Evolutionary conservation across 2,797 vertebrate species (phyloP).

Genomic region (Esox lucius): DNA sequence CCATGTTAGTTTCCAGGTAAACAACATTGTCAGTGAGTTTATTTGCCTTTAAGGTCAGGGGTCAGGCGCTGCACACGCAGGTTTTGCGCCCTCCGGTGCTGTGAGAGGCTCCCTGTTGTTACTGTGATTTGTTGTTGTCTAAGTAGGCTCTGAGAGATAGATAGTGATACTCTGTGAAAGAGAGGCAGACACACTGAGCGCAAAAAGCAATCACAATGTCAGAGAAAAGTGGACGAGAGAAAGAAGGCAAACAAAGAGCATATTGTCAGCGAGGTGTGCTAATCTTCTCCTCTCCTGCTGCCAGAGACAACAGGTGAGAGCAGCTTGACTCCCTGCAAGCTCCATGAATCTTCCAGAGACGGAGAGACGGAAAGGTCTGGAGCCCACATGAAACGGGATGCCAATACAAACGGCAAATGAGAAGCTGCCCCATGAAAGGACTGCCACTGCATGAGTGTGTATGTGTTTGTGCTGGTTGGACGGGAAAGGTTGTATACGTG

Average conservation of each 20-base stretch:
- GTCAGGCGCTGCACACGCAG: too few relatives aligned
- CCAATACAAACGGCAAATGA: conserved; percentile 70
- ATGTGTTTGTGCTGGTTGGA: conserved; percentile 12
- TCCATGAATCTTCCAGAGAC: conserved; percentile 66
- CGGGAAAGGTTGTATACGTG: neutral
- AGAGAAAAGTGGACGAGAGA: conserved; percentile 59
- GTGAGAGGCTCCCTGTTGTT: too few relatives aligned
- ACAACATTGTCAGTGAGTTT: too few relatives aligned
- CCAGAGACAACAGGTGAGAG: conserved; percentile 82
- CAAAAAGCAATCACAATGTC: conserved; percentile 46
- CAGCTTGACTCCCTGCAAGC: conserved; percentile 76
- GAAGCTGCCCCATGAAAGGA: conserved; percentile 59
- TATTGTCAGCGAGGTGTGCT: conserved; percentile 72
- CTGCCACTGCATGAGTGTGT: conserved; percentile 35
- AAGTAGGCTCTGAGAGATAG: conserved; percentile 27
- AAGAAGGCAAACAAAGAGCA: conserved; percentile 64
- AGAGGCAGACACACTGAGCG: conserved; percentile 17
- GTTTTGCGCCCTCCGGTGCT: too few relatives aligned
- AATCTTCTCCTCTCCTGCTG: conserved; percentile 74
- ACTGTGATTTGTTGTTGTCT: too few relatives aligned
- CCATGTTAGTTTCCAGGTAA: too few relatives aligned
- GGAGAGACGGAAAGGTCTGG: conserved; percentile 28
- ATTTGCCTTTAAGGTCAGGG: too few relatives aligned
- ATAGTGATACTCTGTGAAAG: conserved; percentile 34
- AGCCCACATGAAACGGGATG: conserved; percentile 51